Conservation (phyloP, 2,113 vertebrate genomes). For the Ameiurus melas region DNA sequence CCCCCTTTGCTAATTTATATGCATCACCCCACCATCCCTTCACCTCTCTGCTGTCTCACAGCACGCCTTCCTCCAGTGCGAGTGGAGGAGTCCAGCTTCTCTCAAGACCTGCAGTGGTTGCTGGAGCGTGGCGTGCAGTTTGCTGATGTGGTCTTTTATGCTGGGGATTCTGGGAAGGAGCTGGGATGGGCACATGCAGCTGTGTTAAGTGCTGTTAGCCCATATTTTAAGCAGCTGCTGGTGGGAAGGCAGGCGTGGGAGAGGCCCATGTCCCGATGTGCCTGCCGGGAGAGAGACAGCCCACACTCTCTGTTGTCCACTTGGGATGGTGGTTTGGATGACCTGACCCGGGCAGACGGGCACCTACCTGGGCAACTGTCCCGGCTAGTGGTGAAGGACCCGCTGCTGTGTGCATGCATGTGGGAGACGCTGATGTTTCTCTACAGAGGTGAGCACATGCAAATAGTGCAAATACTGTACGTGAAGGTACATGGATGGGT, state of each 20-base stretch:
- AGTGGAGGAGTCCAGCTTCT: conserved; percentile 86
- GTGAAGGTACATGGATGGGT: neutral
- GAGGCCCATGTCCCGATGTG: conserved; percentile 67
- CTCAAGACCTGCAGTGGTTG: conserved; percentile 86
- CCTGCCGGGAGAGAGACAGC: conserved; percentile 70
- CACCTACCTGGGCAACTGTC: conserved; percentile 71
- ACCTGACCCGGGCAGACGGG: conserved; percentile 66
- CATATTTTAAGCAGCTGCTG: conserved; percentile 89
- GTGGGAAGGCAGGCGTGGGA: conserved; percentile 71
- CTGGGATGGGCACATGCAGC: conserved; percentile 87
- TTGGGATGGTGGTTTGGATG: conserved; percentile 66
- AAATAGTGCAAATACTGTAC: too few species aligned
- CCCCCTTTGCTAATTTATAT: neutral
- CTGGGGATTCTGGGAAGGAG: conserved; percentile 77
- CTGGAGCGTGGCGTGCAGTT: conserved; percentile 86
- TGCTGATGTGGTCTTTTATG: conserved; percentile 87
- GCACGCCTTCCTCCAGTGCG: conserved; percentile 89
- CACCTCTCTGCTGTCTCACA: conserved; percentile 53
- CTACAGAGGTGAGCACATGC: conserved; percentile 84
- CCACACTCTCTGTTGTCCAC: conserved; percentile 78
- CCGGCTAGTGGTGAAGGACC: conserved; percentile 88
- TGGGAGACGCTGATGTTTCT: conserved; percentile 92
- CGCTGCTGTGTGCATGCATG: conserved; percentile 83
- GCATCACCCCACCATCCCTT: neutral
- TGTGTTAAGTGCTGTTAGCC: conserved; percentile 87